phyloP scores from a whole-genome alignment of 2,888 invertebrate genomes.

The Tholera decimalis region DNA sequence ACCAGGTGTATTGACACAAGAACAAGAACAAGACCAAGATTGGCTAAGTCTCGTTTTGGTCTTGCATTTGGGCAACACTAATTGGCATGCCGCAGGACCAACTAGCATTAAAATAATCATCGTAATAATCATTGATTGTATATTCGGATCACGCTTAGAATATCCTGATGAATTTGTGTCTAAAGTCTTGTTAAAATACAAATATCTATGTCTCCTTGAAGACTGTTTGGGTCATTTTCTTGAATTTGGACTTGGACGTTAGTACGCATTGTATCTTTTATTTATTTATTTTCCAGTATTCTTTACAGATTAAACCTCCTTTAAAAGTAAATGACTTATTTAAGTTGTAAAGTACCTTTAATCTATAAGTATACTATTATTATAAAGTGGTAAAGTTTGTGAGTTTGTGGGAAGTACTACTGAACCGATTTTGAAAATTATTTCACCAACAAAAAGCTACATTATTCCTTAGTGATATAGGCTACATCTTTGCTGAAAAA shows the following conservation, averaged over 20 bases:
- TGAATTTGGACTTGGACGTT: not conserved
- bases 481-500: too few species aligned
- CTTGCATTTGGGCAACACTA: too few species aligned
- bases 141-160: slow-evolving; percentile 77
- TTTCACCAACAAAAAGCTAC: too few species aligned
- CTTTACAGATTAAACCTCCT: not conserved
- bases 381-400: too few species aligned
- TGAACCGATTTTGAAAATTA: too few species aligned
- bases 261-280: slow-evolving; percentile 7
- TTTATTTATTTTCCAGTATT: slow-evolving; percentile 12
- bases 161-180: slow-evolving; percentile 74
- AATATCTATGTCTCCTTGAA: slow-evolving; percentile 71
- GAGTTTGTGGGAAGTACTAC: too few species aligned
- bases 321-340: not conserved
- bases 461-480: too few species aligned
- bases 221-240: slow-evolving; percentile 54
- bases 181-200: slow-evolving; percentile 72
- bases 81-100: slow-evolving; percentile 51
- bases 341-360: not conserved
- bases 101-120: slow-evolving; percentile 58
- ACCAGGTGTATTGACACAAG: too few species aligned
- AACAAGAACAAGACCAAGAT: too few species aligned
- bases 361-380: not conserved
- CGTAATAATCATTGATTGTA: slow-evolving; percentile 63
- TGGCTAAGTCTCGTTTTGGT: too few species aligned